Base-by-base conservation (phyloP, 2,888 invertebrate genomes). In the Tachystola acroxantha region DNA sequence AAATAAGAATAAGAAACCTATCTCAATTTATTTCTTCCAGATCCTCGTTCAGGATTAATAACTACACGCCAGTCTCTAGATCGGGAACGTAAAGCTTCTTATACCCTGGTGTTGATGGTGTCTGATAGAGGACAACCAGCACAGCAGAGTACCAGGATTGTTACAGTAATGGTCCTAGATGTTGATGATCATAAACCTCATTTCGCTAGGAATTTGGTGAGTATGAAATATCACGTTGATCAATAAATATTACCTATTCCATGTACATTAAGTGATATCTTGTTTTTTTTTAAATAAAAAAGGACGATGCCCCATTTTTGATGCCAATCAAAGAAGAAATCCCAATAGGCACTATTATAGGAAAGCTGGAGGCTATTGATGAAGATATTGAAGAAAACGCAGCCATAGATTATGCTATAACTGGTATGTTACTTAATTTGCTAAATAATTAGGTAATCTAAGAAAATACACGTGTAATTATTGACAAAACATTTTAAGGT, bases 181-280 rank as follows among this genome's bases (percentile, higher is more conserved):
- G 90, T 94, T 7, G 95, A 95, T 57, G 95, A 95, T 59, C 94
- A 95, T 57, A 90, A 91, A 45, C 94, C 95, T 0, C 88, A 90
- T 40, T 94, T 95, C 50, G 85, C 81, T 6, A 78, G 94, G 41
- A 90, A 88, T 43, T 72, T 91, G 53, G 94, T 93, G 66, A 88
- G 57, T 37, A 5, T 7, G 3, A 16, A 16, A 4, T 16, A 3
- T 16, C 6, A 16, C 3, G 16, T 16, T 6, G n/a, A n/a, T n/a
- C n/a, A n/a, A n/a, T n/a, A n/a, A n/a, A n/a, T n/a, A n/a, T n/a
- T n/a, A n/a, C n/a, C n/a, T n/a, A n/a, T n/a, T n/a, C n/a, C n/a
- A n/a, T n/a, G n/a, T 12, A 7, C 32, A 7, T 6, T 24, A 32
- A 32, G 12, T 24, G 22, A 24, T 1, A 31, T 19, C 11, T 16